A percentile compares a stretch with the other conserved stretches of the same genome.
Evolutionary conservation across 2,888 invertebrate species (phyloP).

Genomic region (Nymphalis urticae): DNA sequence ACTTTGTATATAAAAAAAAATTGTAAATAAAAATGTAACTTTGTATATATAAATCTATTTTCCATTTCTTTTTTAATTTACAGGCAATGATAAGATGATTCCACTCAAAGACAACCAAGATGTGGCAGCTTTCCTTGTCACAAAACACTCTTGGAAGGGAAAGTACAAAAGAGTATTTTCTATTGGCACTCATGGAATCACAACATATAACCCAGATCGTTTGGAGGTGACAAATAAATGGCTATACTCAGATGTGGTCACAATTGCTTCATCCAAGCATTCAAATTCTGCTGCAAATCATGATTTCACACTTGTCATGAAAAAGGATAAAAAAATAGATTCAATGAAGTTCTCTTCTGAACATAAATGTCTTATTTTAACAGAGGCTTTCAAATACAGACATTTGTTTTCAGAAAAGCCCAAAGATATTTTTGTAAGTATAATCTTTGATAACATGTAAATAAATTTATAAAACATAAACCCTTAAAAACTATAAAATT

Average conservation of each 20-base stretch:
- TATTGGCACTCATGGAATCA: conserved; percentile 96
- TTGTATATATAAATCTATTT: not conserved
- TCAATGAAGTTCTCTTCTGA: conserved; percentile 98
- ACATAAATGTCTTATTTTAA: conserved; percentile 94
- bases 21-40: not conserved
- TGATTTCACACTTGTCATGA: conserved; percentile 91
- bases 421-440: conserved; percentile 87
- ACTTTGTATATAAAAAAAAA: not conserved
- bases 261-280: conserved; percentile 83
- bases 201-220: conserved; percentile 93
- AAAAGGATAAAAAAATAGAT: conserved; percentile 94
- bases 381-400: conserved; percentile 92
- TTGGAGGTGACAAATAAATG: conserved; percentile 92
- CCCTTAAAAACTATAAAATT: no score
- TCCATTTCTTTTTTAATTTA: conserved; percentile 27
- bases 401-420: conserved; percentile 90
- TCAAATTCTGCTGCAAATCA: conserved; percentile 78
- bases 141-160: conserved; percentile 99
- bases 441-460: not conserved
- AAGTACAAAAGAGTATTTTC: conserved; percentile 99
- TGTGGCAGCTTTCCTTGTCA: conserved; percentile 97
- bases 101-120: conserved; percentile 96
- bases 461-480: not conserved
- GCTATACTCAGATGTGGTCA: conserved; percentile 91
- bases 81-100: conserved; percentile 86